Percentiles rank a stretch among this genome's conserved stretches.
Conservation (phyloP, 2,797 vertebrate species). For the Glyptemys insculpta region DNA sequence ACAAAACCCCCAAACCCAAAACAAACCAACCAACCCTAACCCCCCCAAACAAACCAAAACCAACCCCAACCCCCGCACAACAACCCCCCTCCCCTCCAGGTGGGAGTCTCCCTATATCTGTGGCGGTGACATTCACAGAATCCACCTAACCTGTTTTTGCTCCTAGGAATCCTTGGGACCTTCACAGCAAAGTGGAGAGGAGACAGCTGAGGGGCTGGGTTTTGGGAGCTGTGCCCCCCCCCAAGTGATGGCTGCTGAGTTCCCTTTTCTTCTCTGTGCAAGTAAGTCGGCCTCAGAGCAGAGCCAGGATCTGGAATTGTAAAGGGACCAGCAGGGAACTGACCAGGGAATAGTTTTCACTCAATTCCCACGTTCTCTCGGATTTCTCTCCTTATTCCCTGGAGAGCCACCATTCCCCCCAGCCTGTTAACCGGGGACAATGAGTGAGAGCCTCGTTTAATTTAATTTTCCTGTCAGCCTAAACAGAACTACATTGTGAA, state of each 20-base stretch:
- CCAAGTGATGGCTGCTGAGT: no score
- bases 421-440: constrained; percentile 86
- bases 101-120: background rate
- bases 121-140: background rate
- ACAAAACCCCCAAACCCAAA: background rate
- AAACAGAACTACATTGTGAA: constrained; percentile 83
- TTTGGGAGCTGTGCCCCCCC: background rate
- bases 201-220: background rate
- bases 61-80: no score
- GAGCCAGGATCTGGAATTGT: background rate
- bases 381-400: constrained; percentile 81
- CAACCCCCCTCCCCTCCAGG: background rate
- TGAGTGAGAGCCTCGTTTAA: constrained; percentile 84
- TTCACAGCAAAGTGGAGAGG: background rate
- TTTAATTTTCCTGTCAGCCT: constrained; percentile 91
- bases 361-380: constrained; percentile 14
- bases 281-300: background rate
- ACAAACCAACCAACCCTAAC: background rate
- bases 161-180: background rate
- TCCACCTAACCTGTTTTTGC: background rate
- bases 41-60: background rate
- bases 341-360: constrained; percentile 53
- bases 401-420: constrained; percentile 89
- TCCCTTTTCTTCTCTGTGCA: background rate
- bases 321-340: constrained; percentile 53